These are phyloP conservation scores for Diorhabda sublineata DNA, from an alignment of 1,140 invertebrate species.

Conservation along the genomic window DNA sequence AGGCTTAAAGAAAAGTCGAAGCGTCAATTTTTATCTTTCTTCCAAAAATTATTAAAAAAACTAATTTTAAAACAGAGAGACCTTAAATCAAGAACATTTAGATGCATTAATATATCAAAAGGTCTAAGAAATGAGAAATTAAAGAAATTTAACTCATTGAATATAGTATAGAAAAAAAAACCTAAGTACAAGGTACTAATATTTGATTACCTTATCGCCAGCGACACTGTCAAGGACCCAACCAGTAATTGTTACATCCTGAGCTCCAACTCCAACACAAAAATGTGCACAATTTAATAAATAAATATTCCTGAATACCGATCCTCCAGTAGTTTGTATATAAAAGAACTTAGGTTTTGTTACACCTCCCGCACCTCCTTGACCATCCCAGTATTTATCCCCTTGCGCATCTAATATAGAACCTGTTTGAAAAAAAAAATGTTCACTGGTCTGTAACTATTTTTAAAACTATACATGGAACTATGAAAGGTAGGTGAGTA, in stretches of 20 bases:
- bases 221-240: not conserved
- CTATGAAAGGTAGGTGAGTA: too few relatives aligned
- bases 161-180: too few relatives aligned
- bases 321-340: not conserved
- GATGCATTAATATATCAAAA: too few relatives aligned
- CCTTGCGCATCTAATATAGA: constrained; percentile 1
- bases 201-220: not conserved
- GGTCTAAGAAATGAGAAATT: too few relatives aligned
- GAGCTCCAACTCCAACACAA: not conserved
- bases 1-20: too few relatives aligned
- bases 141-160: too few relatives aligned
- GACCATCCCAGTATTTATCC: constrained; percentile 2
- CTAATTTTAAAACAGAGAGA: too few relatives aligned
- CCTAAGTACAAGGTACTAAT: not conserved
- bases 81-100: too few relatives aligned
- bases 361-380: not conserved
- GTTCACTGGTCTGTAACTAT: too few relatives aligned
- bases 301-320: not conserved
- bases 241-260: not conserved
- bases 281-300: constrained; percentile 3
- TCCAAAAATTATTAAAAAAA: too few relatives aligned
- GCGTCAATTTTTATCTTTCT: too few relatives aligned
- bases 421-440: not conserved
- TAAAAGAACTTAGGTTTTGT: not conserved
- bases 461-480: too few relatives aligned